Base-by-base conservation (phyloP, 1,140 invertebrate species). In the Venustaconcha ellipsiformis region DNA sequence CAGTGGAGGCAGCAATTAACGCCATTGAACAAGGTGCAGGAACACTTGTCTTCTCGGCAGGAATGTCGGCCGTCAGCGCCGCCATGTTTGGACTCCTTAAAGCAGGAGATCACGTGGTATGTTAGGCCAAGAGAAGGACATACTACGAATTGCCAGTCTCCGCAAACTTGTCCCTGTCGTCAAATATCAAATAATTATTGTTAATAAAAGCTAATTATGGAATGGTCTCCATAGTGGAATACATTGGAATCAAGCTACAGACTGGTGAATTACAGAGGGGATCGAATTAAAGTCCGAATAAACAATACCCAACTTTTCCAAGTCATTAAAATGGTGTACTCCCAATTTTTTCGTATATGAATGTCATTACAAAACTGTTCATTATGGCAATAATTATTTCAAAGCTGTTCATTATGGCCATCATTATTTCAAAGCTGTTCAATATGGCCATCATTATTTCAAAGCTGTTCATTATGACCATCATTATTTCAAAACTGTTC, bases 91-190 rank as follows among this genome's bases (percentile, higher is more conserved):
- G 94, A 62, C 90, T 98, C 76, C 90, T 99, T 1, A 93, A 93
- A 73, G 80, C 91, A 69, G 98, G 98, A 0, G 97, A 99, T 90
- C 96, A 99, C 87, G 92, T 99, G 14, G 87, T 99, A 63, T 93
- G 94, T 79, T 74, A 67, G 37, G 5, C 56, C 12, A 37, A 37
- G 8, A 8, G 17, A 13, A 20, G 2, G 64, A n/a, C 26, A 8
- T 30, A 66, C 20, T 30, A 66, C 2, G 5, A 20, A 12, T 15
- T 66, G 2, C 20, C 18, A 66, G 26, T 18, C 17, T 18, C 1
- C 20, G 13, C 3, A 3, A 4, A 60, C 20, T 13, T 56, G 18
- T n/a, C 13, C 11, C 37, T 23, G 20, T 70, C 12, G 1, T 58
- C 57, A 59, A 26, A 59, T 60, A 13, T 60, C 17, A n/a, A 23